Conservation (phyloP, 2,888 invertebrate genomes). For the Oasisia sp. region DNA sequence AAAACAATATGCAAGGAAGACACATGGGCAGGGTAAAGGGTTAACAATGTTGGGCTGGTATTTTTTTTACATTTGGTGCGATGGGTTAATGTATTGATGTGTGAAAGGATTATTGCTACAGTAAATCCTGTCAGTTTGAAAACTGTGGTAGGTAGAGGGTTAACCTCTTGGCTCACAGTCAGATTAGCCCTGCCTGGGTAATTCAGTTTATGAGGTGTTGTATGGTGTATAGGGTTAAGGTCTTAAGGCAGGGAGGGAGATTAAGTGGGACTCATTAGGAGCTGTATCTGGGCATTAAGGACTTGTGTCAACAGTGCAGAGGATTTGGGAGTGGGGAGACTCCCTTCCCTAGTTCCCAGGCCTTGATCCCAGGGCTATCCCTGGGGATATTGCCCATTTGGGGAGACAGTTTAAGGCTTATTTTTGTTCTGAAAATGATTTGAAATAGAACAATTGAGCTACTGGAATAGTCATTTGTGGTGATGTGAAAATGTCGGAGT, state of each 20-base stretch:
- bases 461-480: too few relatives aligned
- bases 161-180: not conserved
- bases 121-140: not conserved
- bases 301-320: not conserved
- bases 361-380: not conserved
- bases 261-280: conserved; percentile 17
- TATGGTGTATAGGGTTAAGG: not conserved
- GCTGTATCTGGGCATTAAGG: not conserved
- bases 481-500: too few relatives aligned
- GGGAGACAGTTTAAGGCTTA: too few relatives aligned
- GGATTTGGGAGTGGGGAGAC: not conserved
- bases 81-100: not conserved
- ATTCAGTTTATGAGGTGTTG: not conserved
- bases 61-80: not conserved
- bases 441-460: too few relatives aligned
- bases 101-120: not conserved
- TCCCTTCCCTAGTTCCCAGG: too few relatives aligned
- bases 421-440: too few relatives aligned
- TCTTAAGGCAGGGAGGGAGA: not conserved
- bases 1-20: not conserved
- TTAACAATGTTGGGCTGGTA: not conserved
- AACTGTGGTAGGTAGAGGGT: not conserved
- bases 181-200: not conserved
- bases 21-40: not conserved
- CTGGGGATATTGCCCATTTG: not conserved